phyloP scores from a whole-genome alignment of 2,797 vertebrate genomes.

The Okamejei kenojei region DNA sequence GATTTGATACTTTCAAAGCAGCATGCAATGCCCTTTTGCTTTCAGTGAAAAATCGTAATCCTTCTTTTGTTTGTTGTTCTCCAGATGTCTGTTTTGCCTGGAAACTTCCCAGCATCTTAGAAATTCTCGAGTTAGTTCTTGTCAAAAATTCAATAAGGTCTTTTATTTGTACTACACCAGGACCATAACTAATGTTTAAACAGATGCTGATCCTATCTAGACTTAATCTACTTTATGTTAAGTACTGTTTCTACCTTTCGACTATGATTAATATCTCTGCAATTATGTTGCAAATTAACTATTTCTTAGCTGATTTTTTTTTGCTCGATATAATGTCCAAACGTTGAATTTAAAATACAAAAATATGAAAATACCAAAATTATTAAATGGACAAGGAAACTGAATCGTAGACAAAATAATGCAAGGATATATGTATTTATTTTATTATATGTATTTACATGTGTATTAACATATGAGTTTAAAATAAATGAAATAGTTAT shows the following conservation, averaged over 20 bases:
- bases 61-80: background rate
- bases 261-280: background rate
- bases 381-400: background rate
- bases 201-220: background rate
- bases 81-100: background rate
- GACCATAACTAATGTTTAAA: slow-evolving; percentile 19
- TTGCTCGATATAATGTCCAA: background rate
- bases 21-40: background rate
- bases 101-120: background rate
- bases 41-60: background rate
- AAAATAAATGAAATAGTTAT: background rate
- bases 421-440: too few relatives aligned
- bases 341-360: background rate
- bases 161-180: background rate
- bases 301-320: background rate
- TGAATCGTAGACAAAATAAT: background rate
- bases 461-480: background rate
- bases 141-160: slow-evolving; percentile 1
- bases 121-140: background rate
- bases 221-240: background rate
- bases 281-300: background rate
- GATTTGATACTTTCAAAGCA: background rate
- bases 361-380: background rate
- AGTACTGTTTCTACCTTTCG: background rate
- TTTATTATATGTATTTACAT: too few relatives aligned